These are phyloP conservation scores for Pheosia gnoma DNA, from an alignment of 2,888 invertebrate genomes.

Conservation along the genomic window DNA sequence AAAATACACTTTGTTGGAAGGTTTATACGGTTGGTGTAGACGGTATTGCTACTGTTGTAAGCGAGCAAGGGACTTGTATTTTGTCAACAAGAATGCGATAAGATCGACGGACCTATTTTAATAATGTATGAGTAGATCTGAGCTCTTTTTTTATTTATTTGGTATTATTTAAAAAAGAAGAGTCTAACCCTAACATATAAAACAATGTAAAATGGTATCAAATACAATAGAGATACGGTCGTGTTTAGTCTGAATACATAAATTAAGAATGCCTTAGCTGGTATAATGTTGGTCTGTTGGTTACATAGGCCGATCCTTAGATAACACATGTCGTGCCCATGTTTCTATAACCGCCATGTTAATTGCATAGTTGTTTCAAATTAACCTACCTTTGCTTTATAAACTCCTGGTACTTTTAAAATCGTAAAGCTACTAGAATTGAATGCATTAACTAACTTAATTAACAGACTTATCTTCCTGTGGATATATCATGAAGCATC, in stretches of 20 bases:
- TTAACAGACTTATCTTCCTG: too few relatives aligned
- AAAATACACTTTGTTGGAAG: slow-evolving; percentile 27
- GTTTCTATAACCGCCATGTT: too few relatives aligned
- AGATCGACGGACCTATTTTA: slow-evolving; percentile 50
- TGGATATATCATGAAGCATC: too few relatives aligned
- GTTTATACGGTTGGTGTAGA: slow-evolving; percentile 2
- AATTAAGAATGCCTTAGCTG: background rate
- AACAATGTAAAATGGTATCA: background rate
- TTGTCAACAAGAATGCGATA: slow-evolving; percentile 53
- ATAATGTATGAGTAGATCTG: slow-evolving; percentile 50
- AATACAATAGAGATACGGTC: background rate
- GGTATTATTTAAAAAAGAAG: slow-evolving; percentile 25
- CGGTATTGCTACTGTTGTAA: slow-evolving; percentile 17
- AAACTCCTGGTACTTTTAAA: background rate
- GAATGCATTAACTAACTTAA: too few relatives aligned
- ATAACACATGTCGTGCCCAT: too few relatives aligned
- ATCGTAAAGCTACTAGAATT: too few relatives aligned
- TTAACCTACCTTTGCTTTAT: background rate
- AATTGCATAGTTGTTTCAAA: too few relatives aligned
- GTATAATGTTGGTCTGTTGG: background rate
- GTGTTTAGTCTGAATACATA: background rate
- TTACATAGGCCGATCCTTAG: background rate
- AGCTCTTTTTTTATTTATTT: slow-evolving; percentile 43
- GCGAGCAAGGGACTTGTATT: slow-evolving; percentile 42
- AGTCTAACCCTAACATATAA: background rate